Evolutionary conservation across 1,140 invertebrate species (phyloP), one percentile per base, ranked within the genome.

Genomic region (Drosophila triauraria): DNA sequence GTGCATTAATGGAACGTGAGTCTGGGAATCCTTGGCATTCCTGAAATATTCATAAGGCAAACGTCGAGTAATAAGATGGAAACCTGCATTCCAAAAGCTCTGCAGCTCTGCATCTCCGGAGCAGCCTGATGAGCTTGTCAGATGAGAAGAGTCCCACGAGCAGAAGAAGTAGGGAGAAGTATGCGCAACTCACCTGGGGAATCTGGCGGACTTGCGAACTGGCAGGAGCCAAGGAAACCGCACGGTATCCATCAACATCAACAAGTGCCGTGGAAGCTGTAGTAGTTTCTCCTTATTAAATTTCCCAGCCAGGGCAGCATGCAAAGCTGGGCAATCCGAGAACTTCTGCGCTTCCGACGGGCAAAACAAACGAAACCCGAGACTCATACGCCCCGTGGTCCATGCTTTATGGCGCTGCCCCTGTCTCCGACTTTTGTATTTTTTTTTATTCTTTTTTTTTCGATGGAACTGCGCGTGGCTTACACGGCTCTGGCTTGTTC

Each of bases 221-320:
- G 17, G 23, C 44, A 38, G 68, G 25, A 40, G 42, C 51, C 76
- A 64, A 25, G n/a, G 42, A 42, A 64, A 61, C 80, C 83, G 35
- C 83, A 69, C 35, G 60, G 54, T 68, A 90, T 88, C 78, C 78
- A 88, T 90, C 85, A 75, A 64, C 79, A 86, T 75, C 68, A 77
- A 84, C 77, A 83, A 78, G 80, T 68, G 42, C 25, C 30, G 42
- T 58, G 20, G 68, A 70, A 77, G 60, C 51, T 72, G 67, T 58
- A 68, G 56, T 63, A 67, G 57, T 78, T 78, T 51, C 30, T 30
- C 47, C 61, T 83, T 83, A 87, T 83, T 83, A 84, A 84, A 88
- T 83, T 88, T 84, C 60, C 61, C 51, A 53, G 44, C 54, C 46
- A 35, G 9, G 50, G 64, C 43, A 57, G 38, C 63, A 77, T 83